Evolutionary conservation across 2,113 vertebrate genomes (phyloP).

Genomic region (Labrus mixtus): DNA sequence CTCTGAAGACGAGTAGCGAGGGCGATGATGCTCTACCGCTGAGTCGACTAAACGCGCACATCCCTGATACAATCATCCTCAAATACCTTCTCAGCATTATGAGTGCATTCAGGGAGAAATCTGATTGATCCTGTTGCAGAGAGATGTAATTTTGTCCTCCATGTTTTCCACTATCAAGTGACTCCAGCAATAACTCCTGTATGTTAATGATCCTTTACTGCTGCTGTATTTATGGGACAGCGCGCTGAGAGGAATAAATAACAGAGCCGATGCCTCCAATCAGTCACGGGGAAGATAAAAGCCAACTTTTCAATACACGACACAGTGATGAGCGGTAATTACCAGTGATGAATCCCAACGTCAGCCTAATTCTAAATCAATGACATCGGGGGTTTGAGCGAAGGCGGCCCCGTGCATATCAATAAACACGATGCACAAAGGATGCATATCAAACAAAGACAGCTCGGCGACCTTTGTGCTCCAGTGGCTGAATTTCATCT

Average conservation of each 20-base stretch:
- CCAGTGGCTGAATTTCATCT: too few relatives aligned
- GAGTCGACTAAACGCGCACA: too few relatives aligned
- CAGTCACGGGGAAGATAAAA: conserved; percentile 13
- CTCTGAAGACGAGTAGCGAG: too few relatives aligned
- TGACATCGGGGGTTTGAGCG: neutral
- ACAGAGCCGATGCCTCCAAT: conserved; percentile 6
- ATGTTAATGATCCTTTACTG: neutral
- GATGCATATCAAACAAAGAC: neutral
- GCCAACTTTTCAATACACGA: conserved; percentile 2
- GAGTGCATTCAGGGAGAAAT: neutral
- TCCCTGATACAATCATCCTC: neutral
- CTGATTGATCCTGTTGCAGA: neutral
- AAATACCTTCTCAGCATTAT: neutral
- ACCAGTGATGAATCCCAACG: conserved; percentile 7
- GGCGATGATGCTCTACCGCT: too few relatives aligned
- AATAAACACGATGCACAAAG: neutral
- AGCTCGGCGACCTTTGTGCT: neutral
- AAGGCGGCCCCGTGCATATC: neutral
- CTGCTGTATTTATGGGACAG: neutral
- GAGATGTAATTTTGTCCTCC: neutral
- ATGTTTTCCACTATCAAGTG: neutral
- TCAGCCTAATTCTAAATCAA: conserved; percentile 33
- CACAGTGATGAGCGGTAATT: conserved; percentile 24
- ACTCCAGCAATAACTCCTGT: neutral
- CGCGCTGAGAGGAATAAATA: conserved; percentile 1